Evolutionary conservation across 2,888 invertebrate species (phyloP).

Genomic region (Hemithea aestivaria): DNA sequence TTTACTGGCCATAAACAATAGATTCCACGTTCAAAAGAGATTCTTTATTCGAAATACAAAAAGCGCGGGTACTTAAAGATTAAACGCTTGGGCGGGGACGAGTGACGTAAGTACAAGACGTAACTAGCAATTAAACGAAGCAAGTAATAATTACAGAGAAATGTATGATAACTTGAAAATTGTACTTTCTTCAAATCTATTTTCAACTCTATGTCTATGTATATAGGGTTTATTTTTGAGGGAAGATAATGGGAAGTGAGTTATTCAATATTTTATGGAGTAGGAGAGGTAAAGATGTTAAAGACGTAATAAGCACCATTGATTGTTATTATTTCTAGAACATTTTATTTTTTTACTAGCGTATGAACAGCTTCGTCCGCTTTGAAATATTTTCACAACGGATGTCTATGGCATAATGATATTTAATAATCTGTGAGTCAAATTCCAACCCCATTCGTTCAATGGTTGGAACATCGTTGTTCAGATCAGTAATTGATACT

Average conservation of each 20-base stretch:
- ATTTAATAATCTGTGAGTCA: too few relatives aligned
- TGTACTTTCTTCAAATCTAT: neutral
- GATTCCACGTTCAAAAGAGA: constrained; percentile 21
- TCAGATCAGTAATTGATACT: too few relatives aligned
- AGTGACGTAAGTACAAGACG: constrained; percentile 61
- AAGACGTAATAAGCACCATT: constrained; percentile 12
- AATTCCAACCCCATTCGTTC: too few relatives aligned
- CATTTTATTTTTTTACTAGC: constrained; percentile 24
- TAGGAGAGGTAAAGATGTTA: constrained; percentile 2
- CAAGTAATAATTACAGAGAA: constrained; percentile 58
- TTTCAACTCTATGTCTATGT: constrained; percentile 1
- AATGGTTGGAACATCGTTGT: too few relatives aligned
- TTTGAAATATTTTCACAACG: too few relatives aligned
- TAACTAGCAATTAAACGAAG: constrained; percentile 61
- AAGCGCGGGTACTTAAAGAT: constrained; percentile 29
- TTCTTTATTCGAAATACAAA: constrained; percentile 46
- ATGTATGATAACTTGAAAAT: constrained; percentile 33
- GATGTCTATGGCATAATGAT: too few relatives aligned
- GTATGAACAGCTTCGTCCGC: neutral
- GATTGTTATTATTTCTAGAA: constrained; percentile 19
- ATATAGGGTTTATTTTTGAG: constrained; percentile 1
- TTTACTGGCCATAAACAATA: constrained; percentile 67
- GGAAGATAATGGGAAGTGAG: neutral
- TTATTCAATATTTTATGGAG: constrained; percentile 1
- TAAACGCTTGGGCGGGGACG: constrained; percentile 58